phyloP scores from a whole-genome alignment of 2,797 vertebrate genomes.

The Helostoma temminkii region DNA sequence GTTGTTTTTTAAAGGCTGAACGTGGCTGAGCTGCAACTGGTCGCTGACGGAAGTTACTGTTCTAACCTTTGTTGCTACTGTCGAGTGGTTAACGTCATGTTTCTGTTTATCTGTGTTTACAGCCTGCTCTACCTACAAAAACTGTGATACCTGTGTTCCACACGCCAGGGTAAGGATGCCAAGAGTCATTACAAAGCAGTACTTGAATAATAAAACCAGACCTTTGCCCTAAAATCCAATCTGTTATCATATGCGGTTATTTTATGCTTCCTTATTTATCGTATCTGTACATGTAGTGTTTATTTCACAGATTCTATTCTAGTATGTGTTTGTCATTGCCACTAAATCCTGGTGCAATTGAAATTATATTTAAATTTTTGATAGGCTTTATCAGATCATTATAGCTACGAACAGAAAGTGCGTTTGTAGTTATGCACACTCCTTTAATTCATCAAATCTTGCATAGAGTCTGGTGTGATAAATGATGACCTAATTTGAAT shows the following conservation, averaged over 20 bases:
- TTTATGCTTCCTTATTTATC: not conserved
- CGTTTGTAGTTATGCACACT: too few relatives aligned
- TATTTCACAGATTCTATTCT: not conserved
- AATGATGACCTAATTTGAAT: too few relatives aligned
- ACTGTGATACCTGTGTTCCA: slow-evolving; percentile 84
- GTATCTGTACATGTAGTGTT: not conserved
- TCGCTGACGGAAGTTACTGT: not conserved
- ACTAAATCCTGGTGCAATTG: not conserved
- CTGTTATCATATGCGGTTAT: not conserved
- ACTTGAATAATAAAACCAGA: not conserved
- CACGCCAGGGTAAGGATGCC: slow-evolving; percentile 80
- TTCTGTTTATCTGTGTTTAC: slow-evolving; percentile 19
- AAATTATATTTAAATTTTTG: not conserved
- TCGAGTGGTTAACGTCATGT: not conserved
- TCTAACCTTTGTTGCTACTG: fast-evolving
- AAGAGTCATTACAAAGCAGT: fast-evolving
- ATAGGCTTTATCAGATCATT: too few relatives aligned
- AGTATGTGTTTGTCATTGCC: not conserved
- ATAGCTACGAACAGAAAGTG: too few relatives aligned
- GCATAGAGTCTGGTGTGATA: too few relatives aligned
- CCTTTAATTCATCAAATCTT: too few relatives aligned
- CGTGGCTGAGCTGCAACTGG: not conserved
- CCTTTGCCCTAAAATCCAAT: slow-evolving; percentile 16
- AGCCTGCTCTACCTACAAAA: slow-evolving; percentile 80
- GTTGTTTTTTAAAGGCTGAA: not conserved